Conservation (phyloP, 2,797 vertebrate genomes). For the Megaceryle alcyon region DNA sequence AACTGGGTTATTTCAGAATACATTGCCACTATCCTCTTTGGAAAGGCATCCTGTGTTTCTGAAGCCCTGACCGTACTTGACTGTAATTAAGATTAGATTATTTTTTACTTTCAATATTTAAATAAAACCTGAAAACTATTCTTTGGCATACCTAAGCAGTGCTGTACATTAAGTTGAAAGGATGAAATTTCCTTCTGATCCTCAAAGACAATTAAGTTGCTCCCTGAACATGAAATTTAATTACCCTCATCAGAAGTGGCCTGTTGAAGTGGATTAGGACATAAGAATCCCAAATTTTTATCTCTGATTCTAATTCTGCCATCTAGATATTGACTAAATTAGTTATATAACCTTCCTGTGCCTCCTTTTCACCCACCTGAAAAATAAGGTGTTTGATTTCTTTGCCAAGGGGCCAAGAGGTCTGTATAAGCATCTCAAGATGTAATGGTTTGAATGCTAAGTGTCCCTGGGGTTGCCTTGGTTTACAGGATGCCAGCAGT, state of each 20-base stretch:
- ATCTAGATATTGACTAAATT: not conserved
- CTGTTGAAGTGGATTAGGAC: not conserved
- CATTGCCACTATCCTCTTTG: not conserved
- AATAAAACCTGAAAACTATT: slow-evolving; percentile 5
- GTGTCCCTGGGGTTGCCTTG: not conserved
- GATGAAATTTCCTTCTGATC: slow-evolving; percentile 23
- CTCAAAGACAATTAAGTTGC: slow-evolving; percentile 58
- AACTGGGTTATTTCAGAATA: slow-evolving; percentile 58
- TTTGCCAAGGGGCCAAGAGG: not conserved
- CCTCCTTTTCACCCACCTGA: not conserved
- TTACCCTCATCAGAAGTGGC: slow-evolving; percentile 48
- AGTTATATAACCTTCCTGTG: not conserved
- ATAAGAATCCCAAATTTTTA: not conserved
- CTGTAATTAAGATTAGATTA: slow-evolving; percentile 28
- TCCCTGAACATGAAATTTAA: slow-evolving; percentile 51
- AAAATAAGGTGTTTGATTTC: slow-evolving; percentile 6
- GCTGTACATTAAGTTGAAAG: not conserved
- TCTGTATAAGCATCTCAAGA: not conserved
- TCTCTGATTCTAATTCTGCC: not conserved
- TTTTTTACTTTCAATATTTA: slow-evolving; percentile 16
- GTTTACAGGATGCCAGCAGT: not conserved
- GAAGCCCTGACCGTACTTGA: not conserved
- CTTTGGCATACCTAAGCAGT: not conserved
- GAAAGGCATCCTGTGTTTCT: not conserved
- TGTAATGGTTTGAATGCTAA: not conserved